Evolutionary conservation across 2,888 invertebrate genomes (phyloP).

Genomic region (Aphelenchoides bicaudatus): DNA sequence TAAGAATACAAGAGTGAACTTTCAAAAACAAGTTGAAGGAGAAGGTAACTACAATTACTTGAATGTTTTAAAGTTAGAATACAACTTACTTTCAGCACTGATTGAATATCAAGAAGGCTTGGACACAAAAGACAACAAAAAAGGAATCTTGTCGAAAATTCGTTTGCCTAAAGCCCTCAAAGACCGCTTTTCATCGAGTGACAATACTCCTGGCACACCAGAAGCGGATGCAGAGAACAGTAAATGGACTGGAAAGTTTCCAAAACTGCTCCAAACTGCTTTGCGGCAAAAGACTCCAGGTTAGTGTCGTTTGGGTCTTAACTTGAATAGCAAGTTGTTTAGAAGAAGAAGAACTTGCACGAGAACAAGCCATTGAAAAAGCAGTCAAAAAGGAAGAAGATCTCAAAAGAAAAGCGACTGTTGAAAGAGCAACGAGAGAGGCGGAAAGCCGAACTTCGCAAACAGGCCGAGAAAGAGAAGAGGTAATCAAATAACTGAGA

Average conservation of each 20-base stretch:
- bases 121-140: neutral
- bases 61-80: neutral
- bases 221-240: neutral
- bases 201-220: too few species aligned
- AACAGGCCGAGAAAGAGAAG: conserved; percentile 46
- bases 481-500: conserved; percentile 34
- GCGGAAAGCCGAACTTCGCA: conserved; percentile 44
- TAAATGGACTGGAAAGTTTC: conserved; percentile 1
- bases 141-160: neutral
- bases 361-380: conserved; percentile 5
- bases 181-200: neutral
- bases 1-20: neutral
- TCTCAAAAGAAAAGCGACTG: conserved; percentile 25
- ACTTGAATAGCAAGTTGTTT: neutral
- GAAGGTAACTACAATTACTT: conserved; percentile 12
- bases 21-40: neutral
- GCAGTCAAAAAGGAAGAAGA: conserved; percentile 3
- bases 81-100: neutral
- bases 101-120: neutral
- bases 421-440: conserved; percentile 31
- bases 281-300: too few species aligned
- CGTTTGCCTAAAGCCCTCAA: neutral
- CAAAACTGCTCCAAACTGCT: conserved; percentile 5
- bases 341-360: neutral
- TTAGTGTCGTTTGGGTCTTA: neutral